These are phyloP conservation scores for Lytechinus variegatus DNA, from an alignment of 35 echinoderm and acorn worm species.

Conservation along the genomic window DNA sequence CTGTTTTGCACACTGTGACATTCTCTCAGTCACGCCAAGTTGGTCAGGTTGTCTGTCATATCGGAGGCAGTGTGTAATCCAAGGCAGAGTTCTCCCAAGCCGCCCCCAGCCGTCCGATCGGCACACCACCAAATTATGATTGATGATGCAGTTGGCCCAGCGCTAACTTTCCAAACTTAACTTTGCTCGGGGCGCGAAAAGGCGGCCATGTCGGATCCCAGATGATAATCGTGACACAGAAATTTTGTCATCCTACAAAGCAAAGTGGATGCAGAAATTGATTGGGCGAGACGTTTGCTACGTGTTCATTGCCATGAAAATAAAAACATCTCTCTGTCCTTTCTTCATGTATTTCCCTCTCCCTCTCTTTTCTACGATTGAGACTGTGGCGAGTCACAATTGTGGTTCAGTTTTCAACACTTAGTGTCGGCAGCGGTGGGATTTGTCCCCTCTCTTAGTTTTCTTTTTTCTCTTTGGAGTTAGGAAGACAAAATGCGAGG, in stretches of 20 bases:
- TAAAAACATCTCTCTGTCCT: constrained; percentile 25
- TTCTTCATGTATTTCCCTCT: not conserved
- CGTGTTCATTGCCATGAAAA: constrained; percentile 40
- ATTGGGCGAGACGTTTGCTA: constrained; percentile 42
- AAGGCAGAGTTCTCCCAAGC: constrained; percentile 13
- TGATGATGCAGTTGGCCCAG: constrained; percentile 21
- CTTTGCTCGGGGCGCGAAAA: constrained; percentile 28
- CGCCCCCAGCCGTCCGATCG: not conserved
- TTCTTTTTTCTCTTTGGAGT: not conserved
- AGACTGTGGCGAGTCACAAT: not conserved
- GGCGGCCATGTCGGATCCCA: constrained; percentile 37
- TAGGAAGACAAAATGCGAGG: constrained; percentile 6
- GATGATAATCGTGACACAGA: constrained; percentile 22
- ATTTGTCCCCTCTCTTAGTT: not conserved
- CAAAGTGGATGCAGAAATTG: constrained; percentile 25
- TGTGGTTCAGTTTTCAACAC: constrained; percentile 44
- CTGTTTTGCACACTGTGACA: constrained; percentile 56
- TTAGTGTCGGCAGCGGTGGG: constrained; percentile 36
- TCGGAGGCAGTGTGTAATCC: constrained; percentile 36
- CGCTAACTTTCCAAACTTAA: constrained; percentile 34
- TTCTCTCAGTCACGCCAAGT: constrained; percentile 45
- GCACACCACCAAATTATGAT: constrained; percentile 26
- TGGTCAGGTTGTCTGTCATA: constrained; percentile 43
- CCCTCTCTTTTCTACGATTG: not conserved
- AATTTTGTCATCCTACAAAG: not conserved